Conservation (phyloP, 2,113 vertebrate species). For the Sialia sialis region DNA sequence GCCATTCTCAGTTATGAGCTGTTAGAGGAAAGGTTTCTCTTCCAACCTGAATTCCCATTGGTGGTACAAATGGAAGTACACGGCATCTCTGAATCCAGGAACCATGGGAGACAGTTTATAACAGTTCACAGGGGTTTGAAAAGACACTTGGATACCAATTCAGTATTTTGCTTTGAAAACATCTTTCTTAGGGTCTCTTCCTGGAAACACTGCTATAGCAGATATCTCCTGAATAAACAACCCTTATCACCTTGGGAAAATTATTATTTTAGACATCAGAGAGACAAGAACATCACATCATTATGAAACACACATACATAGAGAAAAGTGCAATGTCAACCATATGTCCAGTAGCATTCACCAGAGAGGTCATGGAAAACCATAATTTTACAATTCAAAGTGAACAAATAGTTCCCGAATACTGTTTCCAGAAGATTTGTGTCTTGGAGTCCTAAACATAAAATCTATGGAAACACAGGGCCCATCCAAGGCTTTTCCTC, state of each 20-base stretch:
- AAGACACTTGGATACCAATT: background rate
- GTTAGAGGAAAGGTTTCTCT: background rate
- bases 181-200: background rate
- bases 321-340: background rate
- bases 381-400: background rate
- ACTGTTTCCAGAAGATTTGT: background rate
- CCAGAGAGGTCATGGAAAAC: background rate
- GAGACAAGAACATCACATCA: background rate
- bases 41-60: background rate
- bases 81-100: background rate
- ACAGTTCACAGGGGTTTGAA: background rate
- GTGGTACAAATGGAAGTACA: background rate
- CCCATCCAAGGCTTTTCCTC: background rate
- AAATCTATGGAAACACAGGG: background rate
- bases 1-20: background rate
- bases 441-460: background rate
- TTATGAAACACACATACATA: background rate
- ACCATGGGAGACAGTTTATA: background rate
- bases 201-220: background rate
- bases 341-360: background rate
- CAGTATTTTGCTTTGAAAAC: background rate
- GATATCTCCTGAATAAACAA: background rate
- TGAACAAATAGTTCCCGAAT: background rate
- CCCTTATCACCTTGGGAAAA: background rate
- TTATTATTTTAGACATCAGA: background rate